phyloP scores from a whole-genome alignment of 64 coral and sea anemone genomes.

The Dendronephthya gigantea region DNA sequence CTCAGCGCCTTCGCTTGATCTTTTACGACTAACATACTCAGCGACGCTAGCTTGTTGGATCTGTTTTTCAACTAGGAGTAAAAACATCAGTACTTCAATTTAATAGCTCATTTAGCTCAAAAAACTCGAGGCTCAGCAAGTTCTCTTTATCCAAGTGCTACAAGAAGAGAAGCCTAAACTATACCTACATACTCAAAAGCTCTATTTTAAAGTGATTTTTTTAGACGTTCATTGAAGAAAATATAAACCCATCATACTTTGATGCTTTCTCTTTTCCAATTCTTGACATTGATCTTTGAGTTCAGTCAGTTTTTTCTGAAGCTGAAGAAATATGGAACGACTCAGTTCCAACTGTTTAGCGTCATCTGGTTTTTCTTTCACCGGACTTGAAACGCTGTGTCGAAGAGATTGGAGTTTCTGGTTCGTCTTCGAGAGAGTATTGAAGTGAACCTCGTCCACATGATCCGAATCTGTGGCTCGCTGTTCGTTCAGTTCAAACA shows the following conservation, averaged over 20 bases:
- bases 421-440: conserved; percentile 1
- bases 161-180: too few relatives aligned
- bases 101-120: too few relatives aligned
- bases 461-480: neutral
- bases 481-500: neutral
- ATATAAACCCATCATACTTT: neutral
- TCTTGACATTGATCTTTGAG: conserved; percentile 19
- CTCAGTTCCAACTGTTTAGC: neutral
- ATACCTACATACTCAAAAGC: too few relatives aligned
- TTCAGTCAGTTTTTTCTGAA: conserved; percentile 12
- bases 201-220: too few relatives aligned
- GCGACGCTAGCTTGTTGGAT: conserved; percentile 15
- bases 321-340: conserved; percentile 1
- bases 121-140: too few relatives aligned
- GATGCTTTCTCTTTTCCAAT: conserved; percentile 14
- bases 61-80: neutral
- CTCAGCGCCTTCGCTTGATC: neutral
- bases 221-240: too few relatives aligned
- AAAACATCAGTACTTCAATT: neutral
- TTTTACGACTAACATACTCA: neutral
- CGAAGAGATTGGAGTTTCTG: neutral
- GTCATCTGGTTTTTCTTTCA: neutral
- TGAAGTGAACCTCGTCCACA: neutral
- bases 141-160: too few relatives aligned
- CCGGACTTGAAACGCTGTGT: neutral